phyloP scores from a whole-genome alignment of 37 sponge, comb jelly and placozoan species.

The Axinella damicornis region DNA sequence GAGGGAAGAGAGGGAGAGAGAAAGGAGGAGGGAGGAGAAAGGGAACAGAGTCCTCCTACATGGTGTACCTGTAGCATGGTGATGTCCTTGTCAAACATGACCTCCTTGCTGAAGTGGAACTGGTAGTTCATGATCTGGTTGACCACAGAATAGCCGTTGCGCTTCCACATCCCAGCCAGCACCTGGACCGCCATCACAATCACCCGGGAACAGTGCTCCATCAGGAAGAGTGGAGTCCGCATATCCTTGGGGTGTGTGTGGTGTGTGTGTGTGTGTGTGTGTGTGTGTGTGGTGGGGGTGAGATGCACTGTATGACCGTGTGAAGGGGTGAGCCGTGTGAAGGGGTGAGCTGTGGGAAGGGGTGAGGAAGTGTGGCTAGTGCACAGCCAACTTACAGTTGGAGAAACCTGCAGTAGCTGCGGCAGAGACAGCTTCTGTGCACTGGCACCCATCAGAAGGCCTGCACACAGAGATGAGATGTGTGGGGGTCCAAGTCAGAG shows the following conservation, averaged over 20 bases:
- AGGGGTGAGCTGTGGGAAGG: not conserved
- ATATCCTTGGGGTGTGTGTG: too few relatives aligned
- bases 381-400: slow-evolving; percentile 15
- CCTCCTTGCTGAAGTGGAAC: slow-evolving; percentile 49
- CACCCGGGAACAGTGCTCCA: slow-evolving; percentile 62
- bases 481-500: too few relatives aligned
- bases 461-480: slow-evolving; percentile 16
- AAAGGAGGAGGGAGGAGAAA: not conserved
- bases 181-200: slow-evolving; percentile 77
- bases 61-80: slow-evolving; percentile 73
- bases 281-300: too few relatives aligned
- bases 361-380: not conserved
- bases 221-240: slow-evolving; percentile 32
- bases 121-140: slow-evolving; percentile 81
- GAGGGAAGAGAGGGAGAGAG: not conserved
- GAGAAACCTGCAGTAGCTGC: slow-evolving; percentile 26
- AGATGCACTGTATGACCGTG: not conserved
- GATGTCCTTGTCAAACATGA: slow-evolving; percentile 84
- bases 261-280: too few relatives aligned
- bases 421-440: slow-evolving; percentile 14
- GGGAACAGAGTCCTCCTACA: not conserved
- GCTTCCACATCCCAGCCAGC: slow-evolving; percentile 86
- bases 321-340: not conserved
- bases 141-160: slow-evolving; percentile 76
- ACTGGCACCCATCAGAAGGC: slow-evolving; percentile 50